Conservation (phyloP, 2,888 invertebrate species). For the Eupithecia inturbata region DNA sequence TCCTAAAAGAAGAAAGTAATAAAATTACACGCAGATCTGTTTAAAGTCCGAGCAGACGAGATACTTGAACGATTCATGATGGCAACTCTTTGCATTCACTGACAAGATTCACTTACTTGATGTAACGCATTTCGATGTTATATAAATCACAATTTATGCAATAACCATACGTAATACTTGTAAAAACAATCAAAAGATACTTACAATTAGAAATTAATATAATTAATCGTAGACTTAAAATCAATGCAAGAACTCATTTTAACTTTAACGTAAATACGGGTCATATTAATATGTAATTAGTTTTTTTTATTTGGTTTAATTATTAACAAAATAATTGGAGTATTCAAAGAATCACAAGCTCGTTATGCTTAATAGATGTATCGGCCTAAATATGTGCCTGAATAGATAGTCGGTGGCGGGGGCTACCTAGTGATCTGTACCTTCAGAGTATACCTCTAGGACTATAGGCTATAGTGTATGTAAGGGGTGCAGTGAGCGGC, state of each 20-base stretch:
- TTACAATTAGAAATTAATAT: slow-evolving; percentile 23
- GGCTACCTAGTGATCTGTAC: neutral
- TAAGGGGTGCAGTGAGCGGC: neutral
- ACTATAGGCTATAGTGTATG: too few species aligned
- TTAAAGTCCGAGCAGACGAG: neutral
- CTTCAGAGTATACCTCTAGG: too few species aligned
- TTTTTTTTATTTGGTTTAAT: neutral
- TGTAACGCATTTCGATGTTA: neutral
- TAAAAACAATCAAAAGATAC: neutral
- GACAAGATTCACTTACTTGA: neutral
- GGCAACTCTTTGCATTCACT: neutral
- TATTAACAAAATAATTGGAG: neutral
- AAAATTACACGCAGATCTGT: too few species aligned
- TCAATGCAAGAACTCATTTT: slow-evolving; percentile 2
- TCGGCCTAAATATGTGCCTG: slow-evolving; percentile 35
- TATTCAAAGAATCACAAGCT: neutral
- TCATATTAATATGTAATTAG: slow-evolving; percentile 9
- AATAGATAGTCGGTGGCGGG: slow-evolving; percentile 2
- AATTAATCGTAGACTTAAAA: slow-evolving; percentile 5
- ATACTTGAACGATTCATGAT: neutral
- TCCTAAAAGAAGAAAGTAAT: neutral
- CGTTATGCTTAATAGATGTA: neutral
- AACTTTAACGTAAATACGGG: slow-evolving; percentile 21
- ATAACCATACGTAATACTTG: neutral
- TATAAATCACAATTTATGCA: neutral